Conservation (phyloP, 1,140 invertebrate genomes). For the Drosophila arawakana region DNA sequence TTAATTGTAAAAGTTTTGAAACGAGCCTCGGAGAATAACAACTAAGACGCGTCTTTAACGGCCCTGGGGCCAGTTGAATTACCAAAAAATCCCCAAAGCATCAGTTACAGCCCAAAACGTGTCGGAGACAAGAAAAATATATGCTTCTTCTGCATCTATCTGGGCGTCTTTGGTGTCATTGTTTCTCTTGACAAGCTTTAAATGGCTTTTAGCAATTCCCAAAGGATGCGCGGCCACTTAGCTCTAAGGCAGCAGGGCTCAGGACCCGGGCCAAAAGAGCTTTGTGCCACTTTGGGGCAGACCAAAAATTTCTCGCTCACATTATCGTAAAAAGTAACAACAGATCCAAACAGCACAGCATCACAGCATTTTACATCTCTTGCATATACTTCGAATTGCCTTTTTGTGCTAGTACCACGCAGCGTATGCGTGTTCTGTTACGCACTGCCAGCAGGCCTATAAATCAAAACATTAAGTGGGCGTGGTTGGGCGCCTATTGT, state of each 20-base stretch:
- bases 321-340: slow-evolving; percentile 48
- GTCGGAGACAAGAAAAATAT: slow-evolving; percentile 25
- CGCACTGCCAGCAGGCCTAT: slow-evolving; percentile 42
- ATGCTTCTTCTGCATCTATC: not conserved
- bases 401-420: slow-evolving; percentile 6
- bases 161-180: slow-evolving; percentile 23
- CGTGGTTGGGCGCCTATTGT: slow-evolving; percentile 36
- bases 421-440: slow-evolving; percentile 42
- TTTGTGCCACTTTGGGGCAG: not conserved
- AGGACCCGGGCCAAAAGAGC: slow-evolving; percentile 1
- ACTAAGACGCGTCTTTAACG: not conserved
- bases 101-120: slow-evolving; percentile 30
- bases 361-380: no score
- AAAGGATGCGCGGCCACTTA: slow-evolving; percentile 65
- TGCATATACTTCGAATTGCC: no score
- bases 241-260: slow-evolving; percentile 40
- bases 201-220: slow-evolving; percentile 72
- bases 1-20: slow-evolving; percentile 63
- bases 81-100: slow-evolving; percentile 35
- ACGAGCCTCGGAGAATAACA: not conserved
- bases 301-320: slow-evolving; percentile 5
- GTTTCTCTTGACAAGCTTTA: slow-evolving; percentile 22
- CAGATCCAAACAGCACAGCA: not conserved
- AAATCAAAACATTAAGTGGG: slow-evolving; percentile 81
- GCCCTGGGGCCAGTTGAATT: slow-evolving; percentile 12